Evolutionary conservation across 1,140 invertebrate species (phyloP).

Genomic region (Bradysia coprophila): DNA sequence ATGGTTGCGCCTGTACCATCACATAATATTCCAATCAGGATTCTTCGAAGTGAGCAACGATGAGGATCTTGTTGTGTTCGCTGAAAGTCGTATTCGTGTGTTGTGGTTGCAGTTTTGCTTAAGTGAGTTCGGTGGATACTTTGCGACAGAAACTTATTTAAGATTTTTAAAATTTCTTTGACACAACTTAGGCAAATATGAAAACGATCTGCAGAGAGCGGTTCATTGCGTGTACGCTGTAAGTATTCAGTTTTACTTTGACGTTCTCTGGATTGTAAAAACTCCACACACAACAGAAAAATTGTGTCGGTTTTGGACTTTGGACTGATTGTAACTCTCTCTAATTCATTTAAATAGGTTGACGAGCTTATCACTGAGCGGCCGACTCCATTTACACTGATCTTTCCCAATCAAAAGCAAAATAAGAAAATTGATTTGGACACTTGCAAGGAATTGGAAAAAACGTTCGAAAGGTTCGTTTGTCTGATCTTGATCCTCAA

Average conservation of each 20-base stretch:
- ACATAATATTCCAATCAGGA: conserved; percentile 5
- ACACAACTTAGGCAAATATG: background rate
- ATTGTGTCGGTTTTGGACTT: too few relatives aligned
- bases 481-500: too few relatives aligned
- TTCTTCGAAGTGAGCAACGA: conserved; percentile 2
- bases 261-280: too few relatives aligned
- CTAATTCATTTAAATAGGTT: background rate
- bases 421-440: conserved; percentile 4
- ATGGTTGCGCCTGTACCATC: conserved; percentile 6
- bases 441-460: conserved; percentile 8
- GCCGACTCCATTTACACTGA: conserved; percentile 3
- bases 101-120: conserved; percentile 6
- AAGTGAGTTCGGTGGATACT: too few relatives aligned
- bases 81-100: conserved; percentile 4
- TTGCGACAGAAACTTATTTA: too few relatives aligned
- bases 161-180: too few relatives aligned
- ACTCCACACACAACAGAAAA: too few relatives aligned
- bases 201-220: conserved; percentile 3
- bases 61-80: background rate
- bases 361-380: conserved; percentile 2
- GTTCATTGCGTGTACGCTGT: conserved; percentile 4
- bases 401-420: conserved; percentile 6
- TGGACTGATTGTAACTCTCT: background rate
- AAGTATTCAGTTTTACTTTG: too few relatives aligned
- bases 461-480: conserved; percentile 7